Evolutionary conservation across 2,113 vertebrate species (phyloP), one percentile per base, ranked within the genome.

Genomic region (Misgurnus mizolepis): DNA sequence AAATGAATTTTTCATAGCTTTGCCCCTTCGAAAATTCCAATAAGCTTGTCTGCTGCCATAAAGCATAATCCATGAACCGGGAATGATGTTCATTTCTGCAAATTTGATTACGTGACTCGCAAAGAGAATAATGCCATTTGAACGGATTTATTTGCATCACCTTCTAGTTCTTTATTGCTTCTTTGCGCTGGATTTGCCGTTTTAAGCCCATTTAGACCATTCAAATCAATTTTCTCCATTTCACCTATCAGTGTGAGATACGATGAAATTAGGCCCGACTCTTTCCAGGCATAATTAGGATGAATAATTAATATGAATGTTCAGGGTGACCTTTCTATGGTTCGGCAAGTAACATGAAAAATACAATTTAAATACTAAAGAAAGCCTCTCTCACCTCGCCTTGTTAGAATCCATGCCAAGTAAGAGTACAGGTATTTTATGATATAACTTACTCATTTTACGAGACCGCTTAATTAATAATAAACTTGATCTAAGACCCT

Each of bases 241-340:
- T 55, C 45, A 47, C 8, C 60, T 73, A 67, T 53, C 76, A 80
- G 43, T 76, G 76, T 58, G 27, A 45, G 41, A 67, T 34, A 78
- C 14, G 67, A 74, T n/a, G 74, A 80, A 86, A 89, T 86, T 80
- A 69, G 71, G 88, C 82, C 87, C 85, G 80, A 86, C 83, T 62
- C 86, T 86, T 88, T 88, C 83, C 89, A 84, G 80, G 80, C 86
- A 49, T 89, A 92, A 90, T 89, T 88, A 88, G 86, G 86, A 84
- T 85, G 88, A 88, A 91, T 90, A 91, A 90, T 92, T 87, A 88
- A 82, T 83, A 86, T 88, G 85, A 90, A 86, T 91, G 85, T 88
- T 88, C 89, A 88, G 90, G 87, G 87, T 91, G 89, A 92, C 89
- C 91, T 89, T 90, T 89, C 83, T 80, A 71, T 83, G 85, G 55